Conservation (phyloP, 2,113 vertebrate genomes). For the Oncorhynchus mykiss region DNA sequence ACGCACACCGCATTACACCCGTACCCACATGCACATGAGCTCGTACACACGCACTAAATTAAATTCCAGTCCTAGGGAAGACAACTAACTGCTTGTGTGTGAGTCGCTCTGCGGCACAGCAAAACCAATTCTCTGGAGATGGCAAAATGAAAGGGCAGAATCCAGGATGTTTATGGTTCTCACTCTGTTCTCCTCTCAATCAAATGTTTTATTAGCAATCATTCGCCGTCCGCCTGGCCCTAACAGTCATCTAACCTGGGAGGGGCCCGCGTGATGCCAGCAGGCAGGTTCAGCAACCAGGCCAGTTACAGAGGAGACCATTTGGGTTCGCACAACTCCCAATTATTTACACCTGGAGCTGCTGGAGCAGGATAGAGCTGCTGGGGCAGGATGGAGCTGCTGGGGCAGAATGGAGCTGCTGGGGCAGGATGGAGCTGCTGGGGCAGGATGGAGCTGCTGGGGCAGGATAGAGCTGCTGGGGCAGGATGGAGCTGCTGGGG, state of each 20-base stretch:
- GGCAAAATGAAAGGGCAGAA: constrained; percentile 79
- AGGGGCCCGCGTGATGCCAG: constrained; percentile 56
- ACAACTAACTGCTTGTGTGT: constrained; percentile 74
- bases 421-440: too few relatives aligned
- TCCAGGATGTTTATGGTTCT: constrained; percentile 74
- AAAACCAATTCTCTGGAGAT: constrained; percentile 76
- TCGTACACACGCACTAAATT: constrained; percentile 60
- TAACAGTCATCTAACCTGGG: constrained; percentile 65
- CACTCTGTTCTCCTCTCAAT: constrained; percentile 75
- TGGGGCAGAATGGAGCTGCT: too few relatives aligned
- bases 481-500: too few relatives aligned
- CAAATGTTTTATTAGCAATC: constrained; percentile 82
- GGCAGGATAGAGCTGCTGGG: too few relatives aligned
- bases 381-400: constrained; percentile 13
- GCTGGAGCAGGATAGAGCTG: neutral
- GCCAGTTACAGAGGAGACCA: constrained; percentile 36
- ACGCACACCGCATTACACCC: neutral
- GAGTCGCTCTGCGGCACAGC: constrained; percentile 68
- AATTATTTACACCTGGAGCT: constrained; percentile 62
- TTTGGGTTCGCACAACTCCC: constrained; percentile 36
- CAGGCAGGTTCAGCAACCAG: constrained; percentile 17
- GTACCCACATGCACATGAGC: neutral
- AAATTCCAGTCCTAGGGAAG: constrained; percentile 76
- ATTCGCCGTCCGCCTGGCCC: constrained; percentile 62
- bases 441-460: too few relatives aligned